Evolutionary conservation across 2,888 invertebrate species (phyloP), one percentile per base, ranked within the genome.

Genomic region (Aspidiotus rigidus): DNA sequence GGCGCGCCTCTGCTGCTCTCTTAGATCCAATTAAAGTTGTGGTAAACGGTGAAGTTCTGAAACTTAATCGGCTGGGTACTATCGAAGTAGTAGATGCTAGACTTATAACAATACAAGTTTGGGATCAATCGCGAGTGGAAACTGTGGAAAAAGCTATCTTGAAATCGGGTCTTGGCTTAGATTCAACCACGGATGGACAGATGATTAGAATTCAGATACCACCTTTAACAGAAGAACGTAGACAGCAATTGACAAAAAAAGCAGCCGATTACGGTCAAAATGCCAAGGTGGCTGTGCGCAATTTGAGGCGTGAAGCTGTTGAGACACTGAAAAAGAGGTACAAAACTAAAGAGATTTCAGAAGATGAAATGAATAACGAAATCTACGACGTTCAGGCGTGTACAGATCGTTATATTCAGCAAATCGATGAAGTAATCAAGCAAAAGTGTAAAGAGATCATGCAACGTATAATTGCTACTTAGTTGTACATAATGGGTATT

Each of bases 121-220:
- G 42, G 44, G 69, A 69, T 13, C 54, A 15, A 11, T 28, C 53
- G 13, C 7, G 55, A 11, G 54, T 16, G 9, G 10, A 63, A 13
- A 17, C 55, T 7, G 41, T 69, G 7, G 63, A 69, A 41, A 66
- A 64, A 41, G 69, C 69, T 10, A 64, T 69, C 44, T 11, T 54
- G 10, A 39, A 1, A 9, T 49, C 69, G 1, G 41, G 55, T 64
- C 40, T 69, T 13, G 69, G 63, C 2, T 40, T 69, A 6, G 64
- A 49, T 41, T 63, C 69, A 9, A 13, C 16, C 9, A 11, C 28
- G 9, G 55, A 39, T 7, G 69, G 63, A 7, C 11, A 15, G 8
- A 1, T 13, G 7, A 55, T 69, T 40, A 17, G 53, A 7, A 39
- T 69, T 9, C 69, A 54, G n/a, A 7, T 69, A 10, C 63, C 69